Evolutionary conservation across 2,888 invertebrate genomes (phyloP).

Genomic region (Lagria hirta): DNA sequence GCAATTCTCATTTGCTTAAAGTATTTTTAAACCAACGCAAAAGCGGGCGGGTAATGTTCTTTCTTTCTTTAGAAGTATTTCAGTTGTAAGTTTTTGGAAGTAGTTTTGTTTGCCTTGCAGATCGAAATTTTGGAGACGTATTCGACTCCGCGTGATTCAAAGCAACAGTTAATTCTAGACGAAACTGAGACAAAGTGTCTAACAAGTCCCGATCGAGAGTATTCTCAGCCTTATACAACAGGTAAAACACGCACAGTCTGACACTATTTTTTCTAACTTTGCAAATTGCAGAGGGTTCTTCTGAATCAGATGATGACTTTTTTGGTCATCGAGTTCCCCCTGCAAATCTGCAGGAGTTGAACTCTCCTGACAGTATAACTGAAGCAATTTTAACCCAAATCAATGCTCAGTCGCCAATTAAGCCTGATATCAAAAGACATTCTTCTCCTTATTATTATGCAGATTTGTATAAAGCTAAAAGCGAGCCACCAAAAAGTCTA

Average conservation of each 20-base stretch:
- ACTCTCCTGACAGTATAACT: constrained; percentile 70
- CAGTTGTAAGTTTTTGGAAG: too few species aligned
- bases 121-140: constrained; percentile 74
- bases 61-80: too few species aligned
- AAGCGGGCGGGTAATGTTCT: too few species aligned
- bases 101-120: constrained; percentile 53
- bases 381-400: constrained; percentile 53
- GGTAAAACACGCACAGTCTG: constrained; percentile 49
- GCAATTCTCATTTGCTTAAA: too few species aligned
- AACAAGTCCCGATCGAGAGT: constrained; percentile 59
- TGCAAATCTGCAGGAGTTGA: constrained; percentile 59
- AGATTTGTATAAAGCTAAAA: constrained; percentile 64
- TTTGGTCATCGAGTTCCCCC: constrained; percentile 45
- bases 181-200: constrained; percentile 55
- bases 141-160: constrained; percentile 71
- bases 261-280: too few species aligned
- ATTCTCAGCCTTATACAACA: constrained; percentile 59
- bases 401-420: constrained; percentile 57
- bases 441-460: constrained; percentile 85
- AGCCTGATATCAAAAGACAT: constrained; percentile 64
- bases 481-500: constrained; percentile 36
- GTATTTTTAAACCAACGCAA: too few species aligned
- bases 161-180: constrained; percentile 48
- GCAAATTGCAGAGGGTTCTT: constrained; percentile 52
- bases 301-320: constrained; percentile 53